Conservation (phyloP, 2,888 invertebrate genomes). For the Apodemia duryi region DNA sequence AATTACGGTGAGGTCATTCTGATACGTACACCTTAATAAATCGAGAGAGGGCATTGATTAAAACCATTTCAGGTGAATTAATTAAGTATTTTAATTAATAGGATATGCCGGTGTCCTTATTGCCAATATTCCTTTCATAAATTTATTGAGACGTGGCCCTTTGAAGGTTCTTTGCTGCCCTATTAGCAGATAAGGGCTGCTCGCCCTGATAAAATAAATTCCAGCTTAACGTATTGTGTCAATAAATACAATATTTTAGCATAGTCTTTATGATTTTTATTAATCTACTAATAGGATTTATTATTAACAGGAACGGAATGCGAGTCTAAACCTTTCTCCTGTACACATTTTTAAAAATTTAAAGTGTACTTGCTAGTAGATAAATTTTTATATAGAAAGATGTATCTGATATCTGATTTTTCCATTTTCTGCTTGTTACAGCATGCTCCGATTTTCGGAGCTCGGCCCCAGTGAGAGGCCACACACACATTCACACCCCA, state of each 20-base stretch:
- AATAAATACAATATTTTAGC: slow-evolving; percentile 7
- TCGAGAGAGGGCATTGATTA: slow-evolving; percentile 75
- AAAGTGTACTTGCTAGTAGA: background rate
- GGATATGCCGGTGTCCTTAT: slow-evolving; percentile 75
- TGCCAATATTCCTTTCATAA: slow-evolving; percentile 79
- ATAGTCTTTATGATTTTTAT: background rate
- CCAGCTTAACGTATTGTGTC: slow-evolving; percentile 31
- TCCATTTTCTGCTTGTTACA: slow-evolving; percentile 48
- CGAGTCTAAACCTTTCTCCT: background rate
- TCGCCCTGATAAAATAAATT: slow-evolving; percentile 48
- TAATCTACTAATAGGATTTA: no score
- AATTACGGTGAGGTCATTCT: slow-evolving; percentile 42
- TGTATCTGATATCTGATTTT: background rate
- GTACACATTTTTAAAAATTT: background rate
- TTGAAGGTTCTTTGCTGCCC: slow-evolving; percentile 40
- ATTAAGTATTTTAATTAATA: slow-evolving; percentile 80
- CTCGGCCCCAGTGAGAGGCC: slow-evolving; percentile 42
- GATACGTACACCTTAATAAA: slow-evolving; percentile 66
- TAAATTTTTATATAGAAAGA: background rate
- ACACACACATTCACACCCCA: slow-evolving; percentile 33
- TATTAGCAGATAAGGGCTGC: slow-evolving; percentile 58
- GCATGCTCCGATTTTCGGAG: slow-evolving; percentile 86
- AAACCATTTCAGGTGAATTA: slow-evolving; percentile 79
- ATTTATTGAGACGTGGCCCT: slow-evolving; percentile 76
- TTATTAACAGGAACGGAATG: no score